Conservation (phyloP, 2,797 vertebrate genomes). For the Halcyon leucocephala region DNA sequence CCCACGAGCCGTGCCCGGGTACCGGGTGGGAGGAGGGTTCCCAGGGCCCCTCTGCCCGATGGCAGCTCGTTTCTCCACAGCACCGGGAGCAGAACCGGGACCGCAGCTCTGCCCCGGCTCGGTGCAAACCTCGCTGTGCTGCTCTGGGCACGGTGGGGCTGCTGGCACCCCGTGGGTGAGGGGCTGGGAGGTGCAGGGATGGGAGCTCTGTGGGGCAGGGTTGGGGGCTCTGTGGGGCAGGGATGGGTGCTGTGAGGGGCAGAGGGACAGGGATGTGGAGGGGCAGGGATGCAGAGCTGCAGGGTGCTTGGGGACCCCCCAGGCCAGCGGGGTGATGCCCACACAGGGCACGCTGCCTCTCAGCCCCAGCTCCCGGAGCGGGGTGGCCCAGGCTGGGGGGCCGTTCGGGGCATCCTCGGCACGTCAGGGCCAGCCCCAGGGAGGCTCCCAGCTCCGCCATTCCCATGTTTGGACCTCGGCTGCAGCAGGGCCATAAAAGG, state of each 20-base stretch:
- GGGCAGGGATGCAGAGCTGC: not conserved
- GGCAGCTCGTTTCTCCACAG: not conserved
- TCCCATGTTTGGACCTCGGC: conserved; percentile 37
- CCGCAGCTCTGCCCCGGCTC: fast-evolving
- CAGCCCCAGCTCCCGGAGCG: fast-evolving
- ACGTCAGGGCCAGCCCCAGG: not conserved
- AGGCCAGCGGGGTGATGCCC: fast-evolving
- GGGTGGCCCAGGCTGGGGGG: not conserved
- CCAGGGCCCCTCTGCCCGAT: not conserved
- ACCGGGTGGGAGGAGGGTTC: not conserved
- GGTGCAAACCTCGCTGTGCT: fast-evolving
- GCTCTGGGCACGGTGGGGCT: fast-evolving
- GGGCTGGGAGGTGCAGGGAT: not conserved
- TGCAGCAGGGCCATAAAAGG: conserved; percentile 68
- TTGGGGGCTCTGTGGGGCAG: not conserved
- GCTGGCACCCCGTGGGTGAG: not conserved
- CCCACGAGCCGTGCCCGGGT: fast-evolving
- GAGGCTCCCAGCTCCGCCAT: not conserved
- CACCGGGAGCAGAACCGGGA: not conserved
- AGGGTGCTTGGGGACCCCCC: not conserved
- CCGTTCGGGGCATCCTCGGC: not conserved
- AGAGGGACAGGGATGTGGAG: too few species aligned
- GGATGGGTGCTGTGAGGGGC: too few species aligned
- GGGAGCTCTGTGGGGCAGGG: not conserved
- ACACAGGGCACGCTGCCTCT: fast-evolving